Conservation (phyloP, 2,888 invertebrate genomes). For the Laothoe populi region DNA sequence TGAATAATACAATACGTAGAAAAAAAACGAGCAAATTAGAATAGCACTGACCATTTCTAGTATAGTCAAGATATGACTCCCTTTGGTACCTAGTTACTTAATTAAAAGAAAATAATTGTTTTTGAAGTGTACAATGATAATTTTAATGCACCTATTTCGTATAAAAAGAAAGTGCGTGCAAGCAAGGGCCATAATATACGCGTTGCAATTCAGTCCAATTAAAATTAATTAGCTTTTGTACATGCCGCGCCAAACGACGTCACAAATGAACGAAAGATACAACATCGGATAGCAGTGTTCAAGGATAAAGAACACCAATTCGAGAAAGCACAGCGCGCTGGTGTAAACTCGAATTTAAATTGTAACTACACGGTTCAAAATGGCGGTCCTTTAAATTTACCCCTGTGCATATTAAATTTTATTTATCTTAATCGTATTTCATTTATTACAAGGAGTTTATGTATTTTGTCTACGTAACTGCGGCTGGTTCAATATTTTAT, state of each 20-base stretch:
- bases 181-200: slow-evolving; percentile 42
- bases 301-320: slow-evolving; percentile 61
- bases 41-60: background rate
- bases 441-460: slow-evolving; percentile 29
- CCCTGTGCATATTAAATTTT: slow-evolving; percentile 27
- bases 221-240: slow-evolving; percentile 82
- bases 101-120: background rate
- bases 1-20: no score
- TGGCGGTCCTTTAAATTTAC: slow-evolving; percentile 35
- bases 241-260: slow-evolving; percentile 71
- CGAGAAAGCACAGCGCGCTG: slow-evolving; percentile 43
- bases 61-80: background rate
- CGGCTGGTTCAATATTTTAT: slow-evolving; percentile 12
- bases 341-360: slow-evolving; percentile 50
- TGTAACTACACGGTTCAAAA: slow-evolving; percentile 45
- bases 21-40: no score
- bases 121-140: slow-evolving; percentile 6
- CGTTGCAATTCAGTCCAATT: slow-evolving; percentile 69
- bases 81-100: background rate
- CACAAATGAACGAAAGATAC: slow-evolving; percentile 79
- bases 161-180: slow-evolving; percentile 25
- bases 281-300: slow-evolving; percentile 63
- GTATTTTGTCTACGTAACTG: slow-evolving; percentile 26
- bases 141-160: slow-evolving; percentile 16
- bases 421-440: slow-evolving; percentile 29